Conservation (phyloP, 2,797 vertebrate species). For the Enteromius argenteus region DNA sequence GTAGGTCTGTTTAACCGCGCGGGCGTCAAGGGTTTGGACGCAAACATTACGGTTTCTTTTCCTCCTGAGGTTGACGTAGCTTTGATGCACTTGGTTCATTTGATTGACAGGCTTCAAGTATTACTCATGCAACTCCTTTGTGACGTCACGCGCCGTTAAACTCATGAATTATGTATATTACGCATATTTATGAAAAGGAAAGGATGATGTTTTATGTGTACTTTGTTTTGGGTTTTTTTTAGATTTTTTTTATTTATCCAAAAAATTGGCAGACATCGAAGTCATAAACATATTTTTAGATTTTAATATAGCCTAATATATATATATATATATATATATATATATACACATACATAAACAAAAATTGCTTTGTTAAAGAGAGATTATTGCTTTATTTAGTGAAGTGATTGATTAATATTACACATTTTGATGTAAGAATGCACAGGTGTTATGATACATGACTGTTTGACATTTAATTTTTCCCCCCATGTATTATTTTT, state of each 20-base stretch:
- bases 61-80: not conserved
- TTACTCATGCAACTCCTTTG: conserved; percentile 27
- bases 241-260: not conserved
- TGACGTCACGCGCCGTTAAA: conserved; percentile 25
- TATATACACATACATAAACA: not conserved
- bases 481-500: not conserved
- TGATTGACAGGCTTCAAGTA: conserved; percentile 41
- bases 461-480: not conserved
- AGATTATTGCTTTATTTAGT: not conserved
- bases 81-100: not conserved
- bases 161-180: conserved; percentile 41
- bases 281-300: not conserved
- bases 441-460: not conserved
- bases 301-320: too few relatives aligned
- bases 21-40: not conserved
- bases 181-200: conserved; percentile 8
- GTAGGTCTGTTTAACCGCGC: not conserved
- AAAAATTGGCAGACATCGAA: not conserved
- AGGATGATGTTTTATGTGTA: not conserved
- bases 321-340: too few relatives aligned
- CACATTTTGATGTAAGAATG: not conserved
- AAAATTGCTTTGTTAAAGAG: not conserved
- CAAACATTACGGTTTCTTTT: not conserved
- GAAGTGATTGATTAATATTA: not conserved
- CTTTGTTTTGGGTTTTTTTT: not conserved